Percentiles rank a stretch among this genome's conserved stretches.
These are phyloP conservation scores for Volucella bombylans DNA, from an alignment of 2,888 invertebrate species.

Conservation along the genomic window DNA sequence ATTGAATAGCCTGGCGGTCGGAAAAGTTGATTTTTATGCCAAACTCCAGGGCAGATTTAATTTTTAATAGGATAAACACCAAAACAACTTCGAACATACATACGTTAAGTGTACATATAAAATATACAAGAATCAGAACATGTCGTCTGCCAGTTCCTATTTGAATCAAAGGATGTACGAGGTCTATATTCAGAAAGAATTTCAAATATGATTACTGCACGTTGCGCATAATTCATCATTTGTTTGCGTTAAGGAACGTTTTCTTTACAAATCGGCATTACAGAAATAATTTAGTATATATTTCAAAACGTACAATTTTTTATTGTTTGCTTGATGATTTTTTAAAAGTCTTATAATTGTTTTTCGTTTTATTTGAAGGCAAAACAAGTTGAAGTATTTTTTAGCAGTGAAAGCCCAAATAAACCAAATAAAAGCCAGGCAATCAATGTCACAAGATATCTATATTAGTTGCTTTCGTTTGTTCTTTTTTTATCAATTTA, in stretches of 20 bases:
- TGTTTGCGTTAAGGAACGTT: conserved; percentile 1
- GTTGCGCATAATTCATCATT: conserved; percentile 31
- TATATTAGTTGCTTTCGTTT: neutral
- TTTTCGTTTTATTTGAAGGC: conserved; percentile 70
- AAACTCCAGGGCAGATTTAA: too few species aligned
- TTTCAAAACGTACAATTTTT: neutral
- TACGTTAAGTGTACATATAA: too few species aligned
- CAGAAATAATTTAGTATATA: neutral
- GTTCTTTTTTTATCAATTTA: conserved; percentile 18
- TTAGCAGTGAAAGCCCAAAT: conserved; percentile 50
- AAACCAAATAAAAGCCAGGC: conserved; percentile 45
- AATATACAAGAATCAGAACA: too few species aligned
- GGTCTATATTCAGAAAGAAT: neutral
- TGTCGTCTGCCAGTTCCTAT: too few species aligned
- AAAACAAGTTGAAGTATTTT: conserved; percentile 66
- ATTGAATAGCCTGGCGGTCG: too few species aligned
- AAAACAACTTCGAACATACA: too few species aligned
- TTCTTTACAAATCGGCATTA: neutral
- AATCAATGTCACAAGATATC: conserved; percentile 26
- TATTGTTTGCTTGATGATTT: conserved; percentile 1
- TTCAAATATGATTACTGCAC: conserved; percentile 19
- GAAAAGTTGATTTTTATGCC: too few species aligned
- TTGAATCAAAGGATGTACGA: neutral
- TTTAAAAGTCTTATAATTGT: conserved; percentile 72
- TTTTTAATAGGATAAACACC: too few species aligned